Evolutionary conservation across 2,888 invertebrate species (phyloP).

Genomic region (Omphaloscelis lunosa): DNA sequence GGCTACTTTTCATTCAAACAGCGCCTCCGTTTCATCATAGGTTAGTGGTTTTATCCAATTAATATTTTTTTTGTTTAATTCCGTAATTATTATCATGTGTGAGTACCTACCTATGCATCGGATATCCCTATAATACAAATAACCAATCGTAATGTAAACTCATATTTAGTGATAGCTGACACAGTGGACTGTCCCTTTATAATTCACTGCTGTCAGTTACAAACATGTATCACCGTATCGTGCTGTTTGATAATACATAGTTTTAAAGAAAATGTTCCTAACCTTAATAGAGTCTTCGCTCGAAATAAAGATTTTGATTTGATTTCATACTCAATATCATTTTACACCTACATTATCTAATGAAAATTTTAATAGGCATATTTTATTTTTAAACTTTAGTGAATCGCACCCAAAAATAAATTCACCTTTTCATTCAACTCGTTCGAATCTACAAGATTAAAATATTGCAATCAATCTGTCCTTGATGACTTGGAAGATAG

Average conservation of each 20-base stretch:
- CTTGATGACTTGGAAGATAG: too few species aligned
- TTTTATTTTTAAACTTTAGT: not conserved
- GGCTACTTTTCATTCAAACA: too few species aligned
- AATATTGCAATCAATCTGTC: slow-evolving; percentile 1
- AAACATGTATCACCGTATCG: not conserved
- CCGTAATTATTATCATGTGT: not conserved
- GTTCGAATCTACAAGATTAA: slow-evolving; percentile 1
- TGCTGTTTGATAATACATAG: not conserved
- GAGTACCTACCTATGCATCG: not conserved
- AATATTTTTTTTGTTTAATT: too few species aligned
- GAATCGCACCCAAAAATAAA: slow-evolving; percentile 5
- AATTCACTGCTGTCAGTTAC: not conserved
- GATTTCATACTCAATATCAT: not conserved
- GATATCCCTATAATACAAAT: not conserved
- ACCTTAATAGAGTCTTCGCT: not conserved
- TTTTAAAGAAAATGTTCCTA: not conserved
- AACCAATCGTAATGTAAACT: not conserved
- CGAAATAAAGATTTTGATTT: not conserved
- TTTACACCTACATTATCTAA: not conserved
- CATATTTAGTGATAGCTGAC: not conserved
- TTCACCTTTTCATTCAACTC: not conserved
- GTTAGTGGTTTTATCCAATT: too few species aligned
- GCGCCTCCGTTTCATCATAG: too few species aligned
- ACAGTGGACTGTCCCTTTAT: not conserved
- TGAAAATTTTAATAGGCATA: not conserved